These are phyloP conservation scores for Mechanitis messenoides DNA, from an alignment of 2,888 invertebrate species.

Conservation along the genomic window DNA sequence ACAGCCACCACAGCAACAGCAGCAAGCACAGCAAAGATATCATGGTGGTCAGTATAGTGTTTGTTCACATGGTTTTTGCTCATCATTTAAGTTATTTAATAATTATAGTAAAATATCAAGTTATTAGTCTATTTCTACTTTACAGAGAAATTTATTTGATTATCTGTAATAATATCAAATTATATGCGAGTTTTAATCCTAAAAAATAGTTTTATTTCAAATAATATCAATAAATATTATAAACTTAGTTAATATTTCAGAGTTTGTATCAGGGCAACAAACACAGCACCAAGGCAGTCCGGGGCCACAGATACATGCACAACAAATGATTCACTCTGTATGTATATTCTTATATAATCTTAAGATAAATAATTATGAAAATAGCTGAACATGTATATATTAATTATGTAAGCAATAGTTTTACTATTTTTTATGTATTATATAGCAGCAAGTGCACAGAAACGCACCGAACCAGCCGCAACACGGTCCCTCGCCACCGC, in stretches of 20 bases:
- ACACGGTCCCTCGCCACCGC: conserved; percentile 53
- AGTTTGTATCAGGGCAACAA: conserved; percentile 32
- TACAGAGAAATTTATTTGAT: no score
- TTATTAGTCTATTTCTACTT: no score
- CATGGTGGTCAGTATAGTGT: conserved; percentile 42
- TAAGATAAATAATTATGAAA: not conserved
- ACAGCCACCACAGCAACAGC: conserved; percentile 22
- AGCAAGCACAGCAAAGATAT: conserved; percentile 38
- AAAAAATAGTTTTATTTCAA: no score
- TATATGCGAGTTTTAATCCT: no score
- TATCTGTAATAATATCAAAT: no score
- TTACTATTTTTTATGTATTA: not conserved
- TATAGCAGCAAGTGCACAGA: conserved; percentile 29
- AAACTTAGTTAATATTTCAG: conserved; percentile 14
- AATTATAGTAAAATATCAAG: no score
- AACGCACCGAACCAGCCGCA: conserved; percentile 34
- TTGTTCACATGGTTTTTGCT: not conserved
- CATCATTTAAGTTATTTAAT: no score
- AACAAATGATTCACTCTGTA: conserved; percentile 59
- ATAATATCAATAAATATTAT: not conserved
- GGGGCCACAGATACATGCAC: conserved; percentile 47
- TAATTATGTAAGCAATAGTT: no score
- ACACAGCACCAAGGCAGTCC: conserved; percentile 42
- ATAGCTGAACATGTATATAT: not conserved
- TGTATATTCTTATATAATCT: not conserved